Base-by-base conservation (phyloP, 2,888 invertebrate species). In the Perizoma affinitatum region DNA sequence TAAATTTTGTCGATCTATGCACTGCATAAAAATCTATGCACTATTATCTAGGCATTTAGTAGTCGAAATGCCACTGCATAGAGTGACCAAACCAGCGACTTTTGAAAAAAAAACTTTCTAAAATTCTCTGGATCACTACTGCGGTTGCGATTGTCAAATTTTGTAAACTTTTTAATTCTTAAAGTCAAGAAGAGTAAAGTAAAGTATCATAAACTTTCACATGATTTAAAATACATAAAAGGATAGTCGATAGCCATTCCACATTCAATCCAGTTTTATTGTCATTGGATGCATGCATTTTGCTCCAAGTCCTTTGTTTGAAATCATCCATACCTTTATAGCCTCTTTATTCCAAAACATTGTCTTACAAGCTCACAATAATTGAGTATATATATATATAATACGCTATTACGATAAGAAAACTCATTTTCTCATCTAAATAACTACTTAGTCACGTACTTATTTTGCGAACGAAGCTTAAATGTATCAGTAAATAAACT, bases 401-500 rank as follows among this genome's bases (percentile, higher is more conserved):
- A 63, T 58, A 59, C 48, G 55, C 58, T 58, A 63, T 63, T 63
- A 58, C 48, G 63, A 63, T 63, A 63, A 63, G 58, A 63, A 63
- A 63, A 58, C 63, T 63, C 58, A 63, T 63, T 63, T 63, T 63
- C 58, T 63, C 63, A 58, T 63, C 55, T 58, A 53, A 58, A 55
- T 63, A 55, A 58, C 52, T 63, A 63, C 58, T 45, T 55, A 63
- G 59, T 63, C 63, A 61, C 58, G 63, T 66, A 60, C 55, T 52
- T 63, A 63, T 63, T 61, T 58, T n/a, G 61, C 63, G 54, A 66
- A 58, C 63, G 61, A 42, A 60, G 56, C 53, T 68, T 35, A 63
- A 46, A 59, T 60, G 63, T 54, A 68, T 58, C 51, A 60, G 53
- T 61, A 62, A 67, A 69, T 67, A 61, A 65, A 65, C 62, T 65